Evolutionary conservation across 1,140 invertebrate genomes (phyloP), one percentile per base, ranked within the genome.

Genomic region (Sarcophaga bullata): DNA sequence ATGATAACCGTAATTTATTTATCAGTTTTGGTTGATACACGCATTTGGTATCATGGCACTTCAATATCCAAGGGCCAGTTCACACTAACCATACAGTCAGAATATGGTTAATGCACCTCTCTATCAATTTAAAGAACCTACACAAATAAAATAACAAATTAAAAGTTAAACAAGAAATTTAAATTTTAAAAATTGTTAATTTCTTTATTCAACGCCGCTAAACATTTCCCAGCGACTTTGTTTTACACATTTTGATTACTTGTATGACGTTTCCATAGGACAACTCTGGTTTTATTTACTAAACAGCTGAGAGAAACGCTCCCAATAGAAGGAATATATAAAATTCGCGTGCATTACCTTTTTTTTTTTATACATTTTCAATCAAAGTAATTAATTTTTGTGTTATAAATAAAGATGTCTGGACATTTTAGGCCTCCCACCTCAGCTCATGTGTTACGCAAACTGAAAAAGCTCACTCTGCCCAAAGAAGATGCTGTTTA

Each of bases 31-130:
- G 90, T 98, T 83, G 97, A 98, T 90, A 98, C 97, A 0, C 94
- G 97, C 86, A 93, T 96, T 83, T 98, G 97, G 97, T 98, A 97
- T 90, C 97, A 98, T 91, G 93, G 95, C 50, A 98, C 97, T 58
- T 92, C 92, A 82, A 95, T 98, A 75, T 92, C 95, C 73, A 94
- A 95, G 81, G 93, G 94, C n/a, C 93, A 96, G 85, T 94, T 98
- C 85, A 97, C 96, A 87, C 92, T 98, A 19, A 97, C 96, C 9
- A 93, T 98, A 81, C 97, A 97, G 84, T 98, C 97, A 0, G 97
- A 98, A 90, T 98, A 97, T 90, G 97, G 96, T 84, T 96, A 81
- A 81, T 37, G 25, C 25, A 4, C 4, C 4, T 37, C 25, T 37
- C 25, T 37, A 1, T 37, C 25, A 37, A 37, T 37, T 37, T 37